phyloP scores from a whole-genome alignment of 2,113 vertebrate genomes.

The Prinia subflava region DNA sequence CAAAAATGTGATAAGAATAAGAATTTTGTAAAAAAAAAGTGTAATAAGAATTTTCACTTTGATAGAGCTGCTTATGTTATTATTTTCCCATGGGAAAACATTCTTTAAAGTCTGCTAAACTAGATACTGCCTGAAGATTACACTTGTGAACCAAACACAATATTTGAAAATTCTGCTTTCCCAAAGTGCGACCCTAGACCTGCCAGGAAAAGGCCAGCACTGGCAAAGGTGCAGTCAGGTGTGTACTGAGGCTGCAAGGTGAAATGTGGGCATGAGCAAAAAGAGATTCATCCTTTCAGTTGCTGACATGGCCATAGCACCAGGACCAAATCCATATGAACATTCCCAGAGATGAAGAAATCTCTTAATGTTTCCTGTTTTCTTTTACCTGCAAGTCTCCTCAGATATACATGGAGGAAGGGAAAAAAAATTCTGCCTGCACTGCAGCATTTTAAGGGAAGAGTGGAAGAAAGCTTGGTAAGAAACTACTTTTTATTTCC shows the following conservation, averaged over 20 bases:
- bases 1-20: not conserved
- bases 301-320: fast-evolving
- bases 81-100: conserved; percentile 3
- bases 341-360: not conserved
- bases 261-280: not conserved
- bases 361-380: not conserved
- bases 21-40: too few species aligned
- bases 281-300: not conserved
- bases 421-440: not conserved
- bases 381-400: not conserved
- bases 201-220: not conserved
- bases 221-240: not conserved
- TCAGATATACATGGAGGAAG: not conserved
- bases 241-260: not conserved
- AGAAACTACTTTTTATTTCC: not conserved
- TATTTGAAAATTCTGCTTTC: not conserved
- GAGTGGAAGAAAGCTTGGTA: not conserved
- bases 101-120: not conserved
- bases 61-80: not conserved
- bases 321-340: not conserved
- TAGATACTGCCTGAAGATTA: not conserved
- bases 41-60: not conserved
- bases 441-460: not conserved
- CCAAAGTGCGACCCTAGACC: not conserved
- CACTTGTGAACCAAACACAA: not conserved